Percentiles rank a stretch among this genome's conserved stretches.
Conservation (phyloP, 1,140 invertebrate genomes). For the Heliothis virescens region DNA sequence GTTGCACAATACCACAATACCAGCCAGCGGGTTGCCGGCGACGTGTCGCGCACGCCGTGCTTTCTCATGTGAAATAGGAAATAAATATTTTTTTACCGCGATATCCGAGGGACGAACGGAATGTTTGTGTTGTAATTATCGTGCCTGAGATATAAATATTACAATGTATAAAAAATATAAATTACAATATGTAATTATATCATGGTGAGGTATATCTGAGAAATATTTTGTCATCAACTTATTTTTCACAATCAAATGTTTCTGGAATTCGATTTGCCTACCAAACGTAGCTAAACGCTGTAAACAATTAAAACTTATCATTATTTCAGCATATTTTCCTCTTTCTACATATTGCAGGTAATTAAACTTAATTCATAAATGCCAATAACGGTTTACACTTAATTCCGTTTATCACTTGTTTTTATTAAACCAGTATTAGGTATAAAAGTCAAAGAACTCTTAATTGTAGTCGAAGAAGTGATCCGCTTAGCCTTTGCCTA, state of each 20-base stretch:
- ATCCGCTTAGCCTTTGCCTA: too few species aligned
- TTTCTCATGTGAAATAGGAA: conserved; percentile 78
- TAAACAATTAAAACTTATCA: not conserved
- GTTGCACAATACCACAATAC: conserved; percentile 76
- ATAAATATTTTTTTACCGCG: conserved; percentile 49
- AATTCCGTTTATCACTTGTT: too few species aligned
- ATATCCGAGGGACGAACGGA: conserved; percentile 32
- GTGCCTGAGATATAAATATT: conserved; percentile 32
- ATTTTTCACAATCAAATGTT: not conserved
- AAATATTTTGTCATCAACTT: not conserved
- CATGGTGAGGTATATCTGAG: not conserved
- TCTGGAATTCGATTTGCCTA: conserved; percentile 17
- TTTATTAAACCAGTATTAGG: too few species aligned
- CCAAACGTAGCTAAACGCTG: not conserved
- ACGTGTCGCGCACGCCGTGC: conserved; percentile 55
- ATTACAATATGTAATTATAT: conserved; percentile 6
- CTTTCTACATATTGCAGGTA: not conserved
- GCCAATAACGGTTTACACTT: too few species aligned
- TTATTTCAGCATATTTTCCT: not conserved
- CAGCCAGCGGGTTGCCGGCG: conserved; percentile 69
- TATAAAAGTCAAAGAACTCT: too few species aligned
- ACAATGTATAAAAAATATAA: not conserved
- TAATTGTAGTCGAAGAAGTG: too few species aligned
- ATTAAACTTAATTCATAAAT: too few species aligned
- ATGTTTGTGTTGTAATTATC: conserved; percentile 46